A percentile compares a stretch with the other conserved stretches of the same genome.
Conservation (phyloP, 2,797 vertebrate genomes). For the Gambusia yucatana region DNA sequence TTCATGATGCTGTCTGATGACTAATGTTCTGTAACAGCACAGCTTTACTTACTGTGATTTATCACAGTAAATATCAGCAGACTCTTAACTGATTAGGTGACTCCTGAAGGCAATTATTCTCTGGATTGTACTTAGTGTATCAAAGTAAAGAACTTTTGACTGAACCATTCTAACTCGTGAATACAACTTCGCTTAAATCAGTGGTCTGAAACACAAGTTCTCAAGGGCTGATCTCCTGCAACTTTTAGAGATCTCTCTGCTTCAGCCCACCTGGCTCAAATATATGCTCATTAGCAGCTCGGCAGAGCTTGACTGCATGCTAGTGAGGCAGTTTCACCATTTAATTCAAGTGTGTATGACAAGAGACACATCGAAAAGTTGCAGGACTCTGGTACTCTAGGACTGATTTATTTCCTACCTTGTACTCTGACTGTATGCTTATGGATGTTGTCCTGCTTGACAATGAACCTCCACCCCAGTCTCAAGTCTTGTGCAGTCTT, state of each 20-base stretch:
- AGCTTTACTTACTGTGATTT: conserved; percentile 1
- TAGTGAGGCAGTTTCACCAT: too few relatives aligned
- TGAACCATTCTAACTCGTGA: neutral
- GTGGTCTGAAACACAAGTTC: too few relatives aligned
- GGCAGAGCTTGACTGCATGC: too few relatives aligned
- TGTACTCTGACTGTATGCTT: neutral
- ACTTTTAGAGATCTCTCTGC: too few relatives aligned
- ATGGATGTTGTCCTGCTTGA: neutral
- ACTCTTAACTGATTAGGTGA: neutral
- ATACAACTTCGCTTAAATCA: neutral
- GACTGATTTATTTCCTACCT: too few relatives aligned
- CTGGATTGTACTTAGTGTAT: too few relatives aligned
- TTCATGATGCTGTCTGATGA: neutral
- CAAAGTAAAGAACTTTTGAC: neutral
- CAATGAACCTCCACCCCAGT: neutral
- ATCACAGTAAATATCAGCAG: neutral
- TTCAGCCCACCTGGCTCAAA: too few relatives aligned
- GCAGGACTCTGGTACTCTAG: too few relatives aligned
- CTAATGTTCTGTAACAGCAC: neutral
- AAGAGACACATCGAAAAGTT: too few relatives aligned
- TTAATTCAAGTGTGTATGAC: too few relatives aligned
- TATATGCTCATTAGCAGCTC: too few relatives aligned
- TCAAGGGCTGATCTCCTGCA: too few relatives aligned
- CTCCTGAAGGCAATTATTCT: neutral
- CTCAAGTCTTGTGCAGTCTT: neutral